These are phyloP conservation scores for Babyrousa celebensis DNA, from an alignment of 2,797 vertebrate species.

Conservation along the genomic window DNA sequence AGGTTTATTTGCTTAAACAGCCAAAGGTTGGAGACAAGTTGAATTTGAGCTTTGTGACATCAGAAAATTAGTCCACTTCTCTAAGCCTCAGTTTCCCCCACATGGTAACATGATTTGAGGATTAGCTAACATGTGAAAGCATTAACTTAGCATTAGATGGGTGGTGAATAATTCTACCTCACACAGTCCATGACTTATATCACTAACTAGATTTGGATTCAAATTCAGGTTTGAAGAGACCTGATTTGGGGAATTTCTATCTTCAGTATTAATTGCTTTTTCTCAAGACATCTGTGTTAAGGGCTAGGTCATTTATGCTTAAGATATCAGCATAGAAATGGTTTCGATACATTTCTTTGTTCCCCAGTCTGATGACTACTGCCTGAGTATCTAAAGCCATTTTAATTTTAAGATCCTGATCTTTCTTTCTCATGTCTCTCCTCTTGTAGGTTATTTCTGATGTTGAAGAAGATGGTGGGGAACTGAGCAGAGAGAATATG, in stretches of 20 bases:
- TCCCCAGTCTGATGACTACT: background rate
- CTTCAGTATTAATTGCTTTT: slow-evolving; percentile 11
- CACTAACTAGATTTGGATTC: background rate
- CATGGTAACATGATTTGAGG: background rate
- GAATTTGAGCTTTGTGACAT: background rate
- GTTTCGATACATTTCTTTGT: background rate
- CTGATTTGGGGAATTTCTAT: background rate
- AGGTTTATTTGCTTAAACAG: background rate
- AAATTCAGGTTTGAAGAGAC: slow-evolving; percentile 39
- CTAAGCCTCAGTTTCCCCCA: background rate
- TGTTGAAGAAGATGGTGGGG: slow-evolving; percentile 93
- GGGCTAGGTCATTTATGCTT: background rate
- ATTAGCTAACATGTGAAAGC: background rate
- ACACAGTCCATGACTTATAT: background rate
- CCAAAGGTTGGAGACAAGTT: background rate
- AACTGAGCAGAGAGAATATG: slow-evolving; percentile 93
- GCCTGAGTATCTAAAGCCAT: background rate
- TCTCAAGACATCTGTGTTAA: background rate
- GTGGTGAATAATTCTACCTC: background rate
- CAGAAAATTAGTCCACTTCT: background rate
- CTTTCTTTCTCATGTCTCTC: background rate
- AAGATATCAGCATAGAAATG: background rate
- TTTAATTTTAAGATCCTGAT: background rate
- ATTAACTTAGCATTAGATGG: background rate
- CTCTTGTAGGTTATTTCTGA: slow-evolving; percentile 93